A percentile compares a stretch with the other conserved stretches of the same genome.
phyloP scores from a whole-genome alignment of 1,140 invertebrate genomes.

The Pararge aegeria region DNA sequence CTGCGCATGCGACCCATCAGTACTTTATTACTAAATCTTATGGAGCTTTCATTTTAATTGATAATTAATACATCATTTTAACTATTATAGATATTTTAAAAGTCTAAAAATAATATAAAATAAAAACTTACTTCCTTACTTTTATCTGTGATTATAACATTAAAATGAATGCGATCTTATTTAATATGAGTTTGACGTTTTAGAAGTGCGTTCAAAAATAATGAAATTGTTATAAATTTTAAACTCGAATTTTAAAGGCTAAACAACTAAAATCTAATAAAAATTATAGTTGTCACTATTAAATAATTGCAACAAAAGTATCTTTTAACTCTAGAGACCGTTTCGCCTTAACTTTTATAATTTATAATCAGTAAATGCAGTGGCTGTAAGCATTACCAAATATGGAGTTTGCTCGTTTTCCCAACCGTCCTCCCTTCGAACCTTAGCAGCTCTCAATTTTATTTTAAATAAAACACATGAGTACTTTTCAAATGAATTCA shows the following conservation, averaged over 20 bases:
- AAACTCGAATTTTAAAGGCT: slow-evolving; percentile 11
- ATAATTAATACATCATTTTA: too few species aligned
- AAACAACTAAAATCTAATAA: slow-evolving; percentile 10
- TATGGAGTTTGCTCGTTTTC: slow-evolving; percentile 80
- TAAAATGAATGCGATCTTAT: slow-evolving; percentile 24
- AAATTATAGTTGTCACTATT: slow-evolving; percentile 14
- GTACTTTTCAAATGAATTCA: slow-evolving; percentile 74
- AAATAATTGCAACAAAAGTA: slow-evolving; percentile 6
- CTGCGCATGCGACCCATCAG: too few species aligned
- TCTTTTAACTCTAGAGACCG: slow-evolving; percentile 12
- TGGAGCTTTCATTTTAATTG: too few species aligned
- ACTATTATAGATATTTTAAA: too few species aligned
- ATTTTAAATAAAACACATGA: slow-evolving; percentile 63
- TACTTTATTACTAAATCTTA: too few species aligned
- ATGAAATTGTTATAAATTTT: slow-evolving; percentile 22
- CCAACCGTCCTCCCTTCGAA: slow-evolving; percentile 78
- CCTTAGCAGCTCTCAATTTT: slow-evolving; percentile 76
- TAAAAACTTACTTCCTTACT: background rate
- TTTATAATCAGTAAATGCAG: slow-evolving; percentile 65
- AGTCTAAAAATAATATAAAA: too few species aligned
- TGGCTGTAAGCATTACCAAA: slow-evolving; percentile 79
- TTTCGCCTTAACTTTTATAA: slow-evolving; percentile 21
- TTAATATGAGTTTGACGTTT: slow-evolving; percentile 28
- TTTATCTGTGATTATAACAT: background rate
- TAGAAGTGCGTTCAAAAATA: slow-evolving; percentile 49